These are phyloP conservation scores for Neomorphus geoffroyi DNA, from an alignment of 2,797 vertebrate genomes.

Conservation along the genomic window DNA sequence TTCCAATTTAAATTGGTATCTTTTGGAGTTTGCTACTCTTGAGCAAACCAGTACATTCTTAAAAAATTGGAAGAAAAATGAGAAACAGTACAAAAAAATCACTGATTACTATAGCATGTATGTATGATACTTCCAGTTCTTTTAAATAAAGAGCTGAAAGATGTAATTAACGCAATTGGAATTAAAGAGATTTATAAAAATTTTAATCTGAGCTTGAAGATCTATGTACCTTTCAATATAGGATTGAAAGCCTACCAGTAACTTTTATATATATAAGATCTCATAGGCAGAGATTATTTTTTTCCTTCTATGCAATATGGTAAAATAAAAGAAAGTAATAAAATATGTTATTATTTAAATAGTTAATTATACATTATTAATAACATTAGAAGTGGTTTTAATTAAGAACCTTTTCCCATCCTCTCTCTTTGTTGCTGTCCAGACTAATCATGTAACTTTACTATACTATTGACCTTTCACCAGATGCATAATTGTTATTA, in stretches of 20 bases:
- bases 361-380: slow-evolving; percentile 53
- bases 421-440: slow-evolving; percentile 10
- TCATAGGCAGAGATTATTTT: not conserved
- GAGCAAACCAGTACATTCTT: not conserved
- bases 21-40: slow-evolving; percentile 31
- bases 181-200: not conserved
- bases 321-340: slow-evolving; percentile 20
- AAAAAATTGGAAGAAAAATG: not conserved
- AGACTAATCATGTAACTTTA: slow-evolving; percentile 34
- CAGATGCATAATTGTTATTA: not conserved
- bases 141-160: not conserved
- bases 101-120: not conserved
- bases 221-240: not conserved
- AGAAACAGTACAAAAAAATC: not conserved
- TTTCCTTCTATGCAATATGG: not conserved
- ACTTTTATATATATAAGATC: not conserved
- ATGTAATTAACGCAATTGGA: not conserved
- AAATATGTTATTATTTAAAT: slow-evolving; percentile 55
- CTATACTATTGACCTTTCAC: slow-evolving; percentile 5
- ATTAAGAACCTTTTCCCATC: slow-evolving; percentile 23
- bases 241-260: not conserved
- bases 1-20: slow-evolving; percentile 37
- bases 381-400: slow-evolving; percentile 26
- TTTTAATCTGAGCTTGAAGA: not conserved
- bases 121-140: not conserved